Percentiles rank a stretch among this genome's conserved stretches.
These are phyloP conservation scores for Parnassius orleans DNA, from an alignment of 2,888 invertebrate species.

Conservation along the genomic window DNA sequence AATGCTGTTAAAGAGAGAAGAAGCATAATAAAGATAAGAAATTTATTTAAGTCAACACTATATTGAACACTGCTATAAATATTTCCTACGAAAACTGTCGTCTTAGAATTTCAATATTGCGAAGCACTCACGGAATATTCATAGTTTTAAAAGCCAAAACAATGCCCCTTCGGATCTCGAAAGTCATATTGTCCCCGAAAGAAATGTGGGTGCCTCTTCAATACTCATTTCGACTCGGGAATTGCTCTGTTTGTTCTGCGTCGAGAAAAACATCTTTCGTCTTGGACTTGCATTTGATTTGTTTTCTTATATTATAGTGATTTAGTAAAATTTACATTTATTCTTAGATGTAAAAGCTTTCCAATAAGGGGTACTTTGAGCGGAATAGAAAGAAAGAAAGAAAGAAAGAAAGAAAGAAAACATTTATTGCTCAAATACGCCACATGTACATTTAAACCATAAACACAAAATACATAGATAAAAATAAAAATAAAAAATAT, in stretches of 20 bases:
- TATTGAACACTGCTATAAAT: no score
- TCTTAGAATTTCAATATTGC: not conserved
- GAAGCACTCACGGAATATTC: not conserved
- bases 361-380: no score
- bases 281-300: not conserved
- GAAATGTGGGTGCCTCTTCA: not conserved
- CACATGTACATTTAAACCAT: no score
- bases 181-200: slow-evolving; percentile 1
- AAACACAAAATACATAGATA: no score
- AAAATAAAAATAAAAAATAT: no score
- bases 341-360: no score
- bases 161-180: slow-evolving; percentile 1
- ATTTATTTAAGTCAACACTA: no score
- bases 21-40: no score
- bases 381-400: no score
- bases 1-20: no score
- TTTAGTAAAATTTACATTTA: not conserved
- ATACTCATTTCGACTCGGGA: not conserved
- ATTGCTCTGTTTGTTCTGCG: not conserved
- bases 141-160: slow-evolving; percentile 15
- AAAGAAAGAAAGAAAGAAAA: no score
- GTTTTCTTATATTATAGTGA: not conserved
- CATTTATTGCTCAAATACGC: no score
- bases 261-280: not conserved
- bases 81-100: not conserved